Evolutionary conservation across 1,140 invertebrate genomes (phyloP).

Genomic region (Lepidostoma basale): DNA sequence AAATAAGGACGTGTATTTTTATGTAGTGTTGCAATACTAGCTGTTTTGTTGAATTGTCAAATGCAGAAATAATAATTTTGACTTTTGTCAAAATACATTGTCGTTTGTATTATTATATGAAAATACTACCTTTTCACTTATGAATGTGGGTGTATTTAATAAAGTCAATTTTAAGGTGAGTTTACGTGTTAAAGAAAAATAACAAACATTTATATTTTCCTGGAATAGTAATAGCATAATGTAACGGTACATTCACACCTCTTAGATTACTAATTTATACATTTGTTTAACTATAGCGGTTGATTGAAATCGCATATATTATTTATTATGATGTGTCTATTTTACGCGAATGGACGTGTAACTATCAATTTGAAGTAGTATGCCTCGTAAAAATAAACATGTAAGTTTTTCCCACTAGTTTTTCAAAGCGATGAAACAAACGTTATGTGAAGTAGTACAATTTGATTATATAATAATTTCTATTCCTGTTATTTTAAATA

Average conservation of each 20-base stretch:
- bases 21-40: background rate
- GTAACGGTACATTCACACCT: background rate
- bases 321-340: background rate
- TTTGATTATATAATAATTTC: background rate
- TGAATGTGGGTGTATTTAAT: slow-evolving; percentile 57
- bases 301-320: no score
- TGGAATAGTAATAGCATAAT: background rate
- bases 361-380: background rate
- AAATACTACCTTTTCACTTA: slow-evolving; percentile 35
- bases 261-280: slow-evolving; percentile 5
- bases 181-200: slow-evolving; percentile 14
- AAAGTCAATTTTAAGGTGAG: slow-evolving; percentile 53
- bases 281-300: background rate
- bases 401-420: background rate
- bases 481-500: background rate
- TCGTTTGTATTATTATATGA: slow-evolving; percentile 5
- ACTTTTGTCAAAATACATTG: slow-evolving; percentile 23
- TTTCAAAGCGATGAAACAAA: background rate
- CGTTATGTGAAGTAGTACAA: background rate
- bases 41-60: background rate
- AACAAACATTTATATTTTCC: no score
- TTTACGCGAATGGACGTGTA: background rate
- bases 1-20: no score
- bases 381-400: background rate
- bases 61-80: slow-evolving; percentile 19